Evolutionary conservation across 1,140 invertebrate genomes (phyloP), one percentile per base, ranked within the genome.

Genomic region (Rhopalosiphum maidis): DNA sequence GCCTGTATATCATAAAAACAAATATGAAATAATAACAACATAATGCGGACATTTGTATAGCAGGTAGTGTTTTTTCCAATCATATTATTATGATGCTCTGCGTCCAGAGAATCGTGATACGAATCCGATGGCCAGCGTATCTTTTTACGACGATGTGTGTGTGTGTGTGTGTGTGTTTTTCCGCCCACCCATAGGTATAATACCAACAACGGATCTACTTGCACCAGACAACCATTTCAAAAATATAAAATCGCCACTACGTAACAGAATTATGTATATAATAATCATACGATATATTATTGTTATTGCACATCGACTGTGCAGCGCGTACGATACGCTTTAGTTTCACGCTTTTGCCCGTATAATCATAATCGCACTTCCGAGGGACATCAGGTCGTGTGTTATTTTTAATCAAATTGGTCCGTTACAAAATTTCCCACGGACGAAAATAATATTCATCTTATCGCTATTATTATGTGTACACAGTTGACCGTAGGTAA

Each of bases 321-420:
- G 48, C 18, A 41, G 2, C 11, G 23, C 48, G 18, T 51, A 18
- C 15, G 15, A 18, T 51, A 3, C 2, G 23, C 41, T 43, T 86
- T 15, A 21, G 83, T 43, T 86, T 86, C 37, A 86, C 83, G 83
- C 83, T 37, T 86, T 86, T 86, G 21, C 83, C 23, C 22, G 3
- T 43, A 43, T 41, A 77, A 77, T 77, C 60, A 86, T 86, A 43
- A 43, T 86, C 37, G 46, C 37, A 86, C 83, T 86, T 86, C 83
- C 83, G 83, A 86, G 9, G 41, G 41, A 86, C 83, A 86, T 43
- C 37, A 86, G 37, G 35, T 43, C 83, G 83, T 85, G 82, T 41
- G 82, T 86, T 43, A 41, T 43, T 43, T 77, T 11, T 30, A 86
- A 86, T 86, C 22, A 43, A 86, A 86, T 43, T 25, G 37, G 37